Percentiles rank a stretch among this genome's conserved stretches.
phyloP scores from a whole-genome alignment of 2,888 invertebrate genomes.

The Epinotia brunnichana region DNA sequence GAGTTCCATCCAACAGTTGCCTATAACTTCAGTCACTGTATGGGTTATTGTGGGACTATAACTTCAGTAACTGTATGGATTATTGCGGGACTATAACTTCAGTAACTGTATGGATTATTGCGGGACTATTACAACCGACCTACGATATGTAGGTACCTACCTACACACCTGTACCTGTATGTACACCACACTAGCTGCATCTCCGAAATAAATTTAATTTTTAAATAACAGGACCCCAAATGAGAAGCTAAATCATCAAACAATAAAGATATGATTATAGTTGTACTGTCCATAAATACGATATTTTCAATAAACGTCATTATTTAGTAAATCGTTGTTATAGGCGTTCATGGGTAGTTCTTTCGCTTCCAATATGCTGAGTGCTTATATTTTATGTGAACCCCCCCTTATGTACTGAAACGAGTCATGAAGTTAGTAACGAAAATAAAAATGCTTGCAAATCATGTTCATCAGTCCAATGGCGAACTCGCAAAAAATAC shows the following conservation, averaged over 20 bases:
- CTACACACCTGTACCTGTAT: too few species aligned
- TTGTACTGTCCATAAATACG: slow-evolving; percentile 23
- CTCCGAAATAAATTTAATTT: background rate
- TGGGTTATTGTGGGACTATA: too few species aligned
- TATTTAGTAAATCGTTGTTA: background rate
- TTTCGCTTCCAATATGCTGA: too few species aligned
- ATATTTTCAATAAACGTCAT: slow-evolving; percentile 3
- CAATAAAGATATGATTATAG: background rate
- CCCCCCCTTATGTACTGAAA: background rate
- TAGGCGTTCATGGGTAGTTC: background rate
- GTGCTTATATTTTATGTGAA: background rate
- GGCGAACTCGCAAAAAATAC: background rate
- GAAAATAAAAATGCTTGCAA: slow-evolving; percentile 3
- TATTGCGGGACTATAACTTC: too few species aligned
- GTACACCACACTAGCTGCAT: too few species aligned
- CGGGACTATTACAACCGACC: background rate
- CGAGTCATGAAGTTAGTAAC: slow-evolving; percentile 10
- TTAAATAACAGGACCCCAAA: slow-evolving; percentile 19
- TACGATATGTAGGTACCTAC: too few species aligned
- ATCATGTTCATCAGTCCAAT: slow-evolving; percentile 14
- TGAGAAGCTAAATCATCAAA: background rate
- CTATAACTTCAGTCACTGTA: too few species aligned
- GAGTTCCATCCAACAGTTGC: too few species aligned
- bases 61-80: too few species aligned
- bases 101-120: background rate